Conservation (phyloP, 2,113 vertebrate species). For the Pao palembangensis region DNA sequence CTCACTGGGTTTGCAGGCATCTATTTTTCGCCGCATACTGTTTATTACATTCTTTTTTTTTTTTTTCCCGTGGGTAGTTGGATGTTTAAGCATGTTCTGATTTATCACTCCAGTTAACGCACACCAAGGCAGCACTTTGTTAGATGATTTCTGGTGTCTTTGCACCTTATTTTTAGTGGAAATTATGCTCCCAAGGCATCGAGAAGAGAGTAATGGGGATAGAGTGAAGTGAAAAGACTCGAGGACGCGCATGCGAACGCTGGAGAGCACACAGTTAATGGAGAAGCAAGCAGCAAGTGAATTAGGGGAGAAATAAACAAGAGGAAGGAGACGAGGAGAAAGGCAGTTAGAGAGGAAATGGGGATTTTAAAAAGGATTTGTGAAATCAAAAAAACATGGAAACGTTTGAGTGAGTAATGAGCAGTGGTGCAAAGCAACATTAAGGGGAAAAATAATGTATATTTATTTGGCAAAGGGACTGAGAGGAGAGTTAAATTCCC, state of each 20-base stretch:
- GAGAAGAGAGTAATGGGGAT: neutral
- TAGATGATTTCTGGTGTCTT: constrained; percentile 24
- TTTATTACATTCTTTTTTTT: constrained; percentile 1
- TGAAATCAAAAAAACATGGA: constrained; percentile 10
- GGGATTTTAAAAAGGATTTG: constrained; percentile 4
- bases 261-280: constrained; percentile 7
- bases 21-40: constrained; percentile 7
- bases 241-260: neutral
- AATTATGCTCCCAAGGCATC: neutral
- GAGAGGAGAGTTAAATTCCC: constrained; percentile 29
- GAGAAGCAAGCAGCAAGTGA: neutral
- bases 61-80: constrained; percentile 1
- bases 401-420: constrained; percentile 6
- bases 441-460: constrained; percentile 2
- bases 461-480: constrained; percentile 33
- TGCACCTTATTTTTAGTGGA: constrained; percentile 20
- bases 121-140: constrained; percentile 10
- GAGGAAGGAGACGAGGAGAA: constrained; percentile 1
- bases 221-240: neutral
- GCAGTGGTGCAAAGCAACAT: constrained; percentile 27
- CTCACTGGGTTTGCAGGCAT: neutral
- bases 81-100: constrained; percentile 26
- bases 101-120: constrained; percentile 36
- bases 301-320: neutral
- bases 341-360: constrained; percentile 4